Evolutionary conservation across 1,140 invertebrate genomes (phyloP).

Genomic region (Pygmarrhopalites habei): DNA sequence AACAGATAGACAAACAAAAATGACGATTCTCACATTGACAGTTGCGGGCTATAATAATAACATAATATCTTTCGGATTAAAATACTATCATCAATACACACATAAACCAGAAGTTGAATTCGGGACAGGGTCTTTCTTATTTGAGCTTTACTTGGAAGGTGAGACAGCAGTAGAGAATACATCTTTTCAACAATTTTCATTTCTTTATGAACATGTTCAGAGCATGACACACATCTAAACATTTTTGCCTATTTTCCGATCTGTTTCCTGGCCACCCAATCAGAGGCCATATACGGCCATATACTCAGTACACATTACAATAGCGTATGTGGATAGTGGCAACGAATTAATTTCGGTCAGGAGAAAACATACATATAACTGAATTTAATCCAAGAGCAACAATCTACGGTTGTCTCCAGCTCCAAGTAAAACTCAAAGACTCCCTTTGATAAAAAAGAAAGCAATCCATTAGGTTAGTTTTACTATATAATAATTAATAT

Average conservation of each 20-base stretch:
- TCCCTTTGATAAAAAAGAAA: background rate
- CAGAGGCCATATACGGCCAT: background rate
- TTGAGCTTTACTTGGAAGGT: slow-evolving; percentile 18
- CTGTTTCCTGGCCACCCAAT: background rate
- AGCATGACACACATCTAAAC: background rate
- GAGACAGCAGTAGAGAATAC: too few species aligned
- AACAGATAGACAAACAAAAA: too few species aligned
- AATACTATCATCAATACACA: background rate
- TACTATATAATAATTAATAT: background rate
- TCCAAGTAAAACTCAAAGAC: slow-evolving; percentile 17
- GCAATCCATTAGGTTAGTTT: slow-evolving; percentile 7
- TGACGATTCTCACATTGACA: too few species aligned
- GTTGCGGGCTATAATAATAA: too few species aligned
- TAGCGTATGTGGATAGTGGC: background rate
- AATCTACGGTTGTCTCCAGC: background rate
- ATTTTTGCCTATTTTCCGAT: background rate
- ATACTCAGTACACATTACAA: background rate
- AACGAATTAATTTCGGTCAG: background rate
- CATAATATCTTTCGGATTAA: background rate
- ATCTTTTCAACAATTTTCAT: background rate
- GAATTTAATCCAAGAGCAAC: background rate
- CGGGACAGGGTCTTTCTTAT: slow-evolving; percentile 27
- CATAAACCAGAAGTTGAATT: slow-evolving; percentile 24
- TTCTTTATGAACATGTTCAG: background rate
- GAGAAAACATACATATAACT: background rate